Evolutionary conservation across 2,113 vertebrate species (phyloP).

Genomic region (Otis tarda): DNA sequence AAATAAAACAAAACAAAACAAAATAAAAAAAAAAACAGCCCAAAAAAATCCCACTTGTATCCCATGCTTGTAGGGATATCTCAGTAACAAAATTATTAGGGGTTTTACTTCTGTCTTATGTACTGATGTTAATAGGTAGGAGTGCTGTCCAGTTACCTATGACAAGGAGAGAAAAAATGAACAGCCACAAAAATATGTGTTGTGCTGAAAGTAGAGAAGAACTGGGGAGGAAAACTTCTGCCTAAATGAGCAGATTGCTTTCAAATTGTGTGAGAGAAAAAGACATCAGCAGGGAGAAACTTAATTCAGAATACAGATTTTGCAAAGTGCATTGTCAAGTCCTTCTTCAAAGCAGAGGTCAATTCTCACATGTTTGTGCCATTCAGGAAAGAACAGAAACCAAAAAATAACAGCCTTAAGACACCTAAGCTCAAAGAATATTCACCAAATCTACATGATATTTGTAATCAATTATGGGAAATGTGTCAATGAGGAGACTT

Average conservation of each 20-base stretch:
- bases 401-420: background rate
- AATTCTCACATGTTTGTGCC: background rate
- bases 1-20: too few relatives aligned
- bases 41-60: background rate
- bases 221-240: background rate
- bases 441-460: background rate
- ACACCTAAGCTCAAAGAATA: background rate
- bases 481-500: background rate
- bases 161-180: background rate
- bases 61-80: too few relatives aligned
- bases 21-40: too few relatives aligned
- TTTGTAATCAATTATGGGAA: background rate
- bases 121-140: background rate
- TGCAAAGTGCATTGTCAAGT: background rate
- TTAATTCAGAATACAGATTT: background rate
- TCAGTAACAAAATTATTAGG: background rate
- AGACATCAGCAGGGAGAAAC: background rate
- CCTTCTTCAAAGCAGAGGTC: background rate
- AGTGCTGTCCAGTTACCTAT: background rate
- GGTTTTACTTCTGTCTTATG: background rate
- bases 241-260: background rate
- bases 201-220: background rate
- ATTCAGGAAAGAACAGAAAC: background rate
- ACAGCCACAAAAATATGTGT: background rate
- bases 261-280: background rate